Evolutionary conservation across 2,113 vertebrate species (phyloP), one percentile per base, ranked within the genome.

Genomic region (Vombatus ursinus): DNA sequence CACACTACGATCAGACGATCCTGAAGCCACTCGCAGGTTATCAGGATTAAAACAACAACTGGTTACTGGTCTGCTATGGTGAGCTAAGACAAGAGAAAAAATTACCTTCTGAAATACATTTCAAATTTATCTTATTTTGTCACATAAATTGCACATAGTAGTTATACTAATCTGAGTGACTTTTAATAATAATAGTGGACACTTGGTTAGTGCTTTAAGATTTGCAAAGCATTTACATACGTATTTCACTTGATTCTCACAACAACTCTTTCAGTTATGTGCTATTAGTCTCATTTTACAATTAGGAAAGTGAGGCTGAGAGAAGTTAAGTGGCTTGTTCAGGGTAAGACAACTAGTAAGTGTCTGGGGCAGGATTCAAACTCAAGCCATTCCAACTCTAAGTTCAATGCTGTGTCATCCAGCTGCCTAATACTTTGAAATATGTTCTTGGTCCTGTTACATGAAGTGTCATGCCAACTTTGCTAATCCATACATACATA

Each of bases 11-110:
- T 99, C 99, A 0, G 98, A 94, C 0, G 99, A 99, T 24, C 99
- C 98, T 0, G 99, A 99, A 95, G 98, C 98, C 93, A 99, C 97
- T 53, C 95, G 98, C 93, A 97, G 98, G 93, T 97, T 98, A 91
- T 98, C 97, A 0, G 99, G 98, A 96, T 99, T 98, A 93, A 99
- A 99, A 54, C 98, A 98, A 89, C 99, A 99, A 0, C 97, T 97
- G 0, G 97, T 99, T 91, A 99, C 94, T 0, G 98, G 98, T 92
- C 98, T 98, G 90, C 37, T 94, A 97, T 99, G 99, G 92, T 99
- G 98, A 90, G 96, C 99, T 99, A 96, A 0, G 24, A 89, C 10
- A 97, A 95, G 50, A 93, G 50, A 94, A 44, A 93, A 49, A 31
- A 50, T 52, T 2, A 28, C 57, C 28, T 50, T 0, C 51, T 19